A percentile compares a stretch with the other conserved stretches of the same genome.
Conservation (phyloP, 2,888 invertebrate species). For the Leptopilina syphax region DNA sequence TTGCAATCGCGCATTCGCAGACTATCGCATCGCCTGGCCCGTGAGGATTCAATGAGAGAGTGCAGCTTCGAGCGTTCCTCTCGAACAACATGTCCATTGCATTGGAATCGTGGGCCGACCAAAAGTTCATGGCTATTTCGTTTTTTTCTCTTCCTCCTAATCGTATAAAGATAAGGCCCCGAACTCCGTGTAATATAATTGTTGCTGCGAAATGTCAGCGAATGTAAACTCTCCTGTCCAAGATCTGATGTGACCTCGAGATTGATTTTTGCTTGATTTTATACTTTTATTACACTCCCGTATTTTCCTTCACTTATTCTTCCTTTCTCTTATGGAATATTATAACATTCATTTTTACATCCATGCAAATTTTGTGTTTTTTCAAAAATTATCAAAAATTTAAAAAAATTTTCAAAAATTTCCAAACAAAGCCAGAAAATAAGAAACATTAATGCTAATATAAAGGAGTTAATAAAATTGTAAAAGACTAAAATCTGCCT, state of each 20-base stretch:
- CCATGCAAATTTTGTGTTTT: too few species aligned
- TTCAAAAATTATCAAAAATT: too few species aligned
- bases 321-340: neutral
- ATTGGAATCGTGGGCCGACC: conserved; percentile 15
- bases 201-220: conserved; percentile 37
- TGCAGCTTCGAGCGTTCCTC: neutral
- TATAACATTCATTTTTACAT: neutral
- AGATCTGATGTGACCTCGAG: conserved; percentile 29
- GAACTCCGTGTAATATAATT: conserved; percentile 30
- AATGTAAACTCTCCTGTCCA: conserved; percentile 31
- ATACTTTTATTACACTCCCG: neutral
- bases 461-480: too few species aligned
- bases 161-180: conserved; percentile 26
- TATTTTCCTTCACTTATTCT: neutral
- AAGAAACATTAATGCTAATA: too few species aligned
- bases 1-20: conserved; percentile 15
- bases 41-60: conserved; percentile 7
- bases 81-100: conserved; percentile 19
- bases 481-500: too few species aligned
- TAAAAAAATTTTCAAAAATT: too few species aligned
- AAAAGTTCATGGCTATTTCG: conserved; percentile 25
- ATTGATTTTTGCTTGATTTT: conserved; percentile 21
- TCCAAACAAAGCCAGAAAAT: too few species aligned
- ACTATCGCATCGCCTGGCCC: conserved; percentile 21
- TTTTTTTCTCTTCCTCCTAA: conserved; percentile 31